phyloP scores from a whole-genome alignment of 2,888 invertebrate genomes.

The Muschampia plurimacula region DNA sequence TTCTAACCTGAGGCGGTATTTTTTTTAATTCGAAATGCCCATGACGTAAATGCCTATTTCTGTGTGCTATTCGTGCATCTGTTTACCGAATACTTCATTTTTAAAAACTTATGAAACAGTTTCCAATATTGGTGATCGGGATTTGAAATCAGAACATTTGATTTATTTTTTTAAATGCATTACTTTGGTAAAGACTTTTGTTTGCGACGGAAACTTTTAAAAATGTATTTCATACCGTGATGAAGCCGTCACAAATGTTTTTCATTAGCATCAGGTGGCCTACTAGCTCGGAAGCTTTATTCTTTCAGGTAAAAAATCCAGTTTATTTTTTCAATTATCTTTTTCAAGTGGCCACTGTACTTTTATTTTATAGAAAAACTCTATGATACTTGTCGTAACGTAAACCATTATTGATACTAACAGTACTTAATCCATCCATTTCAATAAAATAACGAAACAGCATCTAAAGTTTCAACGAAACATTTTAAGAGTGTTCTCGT shows the following conservation, averaged over 20 bases:
- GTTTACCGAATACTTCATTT: background rate
- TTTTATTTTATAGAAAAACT: slow-evolving; percentile 5
- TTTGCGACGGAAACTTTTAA: background rate
- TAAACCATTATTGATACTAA: slow-evolving; percentile 25
- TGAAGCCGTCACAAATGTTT: background rate
- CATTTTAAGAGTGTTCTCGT: slow-evolving; percentile 35
- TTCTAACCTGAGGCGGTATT: slow-evolving; percentile 39
- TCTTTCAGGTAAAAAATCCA: background rate
- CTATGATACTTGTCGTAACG: background rate
- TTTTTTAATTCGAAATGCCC: background rate
- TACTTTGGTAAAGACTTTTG: background rate
- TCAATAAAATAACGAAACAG: slow-evolving; percentile 33
- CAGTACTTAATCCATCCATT: slow-evolving; percentile 32
- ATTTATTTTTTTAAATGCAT: background rate
- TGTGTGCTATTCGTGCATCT: background rate
- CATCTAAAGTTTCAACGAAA: slow-evolving; percentile 33
- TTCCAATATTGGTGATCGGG: background rate
- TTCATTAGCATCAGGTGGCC: background rate
- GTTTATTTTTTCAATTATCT: background rate
- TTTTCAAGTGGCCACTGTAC: background rate
- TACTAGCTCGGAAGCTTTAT: no score
- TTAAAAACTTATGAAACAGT: background rate
- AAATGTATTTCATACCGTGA: background rate
- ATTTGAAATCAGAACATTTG: background rate
- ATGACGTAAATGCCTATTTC: background rate